Percentiles rank a stretch among this genome's conserved stretches.
Evolutionary conservation across 2,113 vertebrate genomes (phyloP).

Genomic region (Megaceryle maxima): DNA sequence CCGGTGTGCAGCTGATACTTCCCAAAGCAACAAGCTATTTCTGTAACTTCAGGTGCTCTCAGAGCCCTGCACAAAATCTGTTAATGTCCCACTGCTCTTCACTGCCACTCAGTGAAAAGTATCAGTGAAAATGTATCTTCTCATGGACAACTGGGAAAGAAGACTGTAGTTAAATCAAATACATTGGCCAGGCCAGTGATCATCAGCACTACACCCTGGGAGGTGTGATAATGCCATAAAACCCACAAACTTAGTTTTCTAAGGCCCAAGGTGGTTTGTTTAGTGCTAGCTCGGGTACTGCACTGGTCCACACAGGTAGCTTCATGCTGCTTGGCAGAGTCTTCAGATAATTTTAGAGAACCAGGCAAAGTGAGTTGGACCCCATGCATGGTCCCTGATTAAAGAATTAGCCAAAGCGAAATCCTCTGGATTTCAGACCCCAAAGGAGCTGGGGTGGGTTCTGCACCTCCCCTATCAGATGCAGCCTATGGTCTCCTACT

Average conservation of each 20-base stretch:
- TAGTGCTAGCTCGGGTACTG: not conserved
- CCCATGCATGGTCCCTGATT: not conserved
- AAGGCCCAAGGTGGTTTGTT: not conserved
- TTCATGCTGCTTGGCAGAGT: accelerated
- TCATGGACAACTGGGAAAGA: not conserved
- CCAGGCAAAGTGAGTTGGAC: not conserved
- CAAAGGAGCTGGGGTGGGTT: not conserved
- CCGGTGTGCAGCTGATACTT: not conserved
- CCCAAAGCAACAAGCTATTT: not conserved
- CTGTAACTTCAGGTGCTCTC: not conserved
- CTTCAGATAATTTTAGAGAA: not conserved
- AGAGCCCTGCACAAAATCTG: accelerated
- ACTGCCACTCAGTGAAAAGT: not conserved
- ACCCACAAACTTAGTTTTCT: not conserved
- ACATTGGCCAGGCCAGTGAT: accelerated
- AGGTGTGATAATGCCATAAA: not conserved
- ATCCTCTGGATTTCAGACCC: not conserved
- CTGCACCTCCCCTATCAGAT: not conserved
- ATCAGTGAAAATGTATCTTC: not conserved
- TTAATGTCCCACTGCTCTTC: not conserved
- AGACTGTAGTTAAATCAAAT: not conserved
- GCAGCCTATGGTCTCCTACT: no score
- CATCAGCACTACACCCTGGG: not conserved
- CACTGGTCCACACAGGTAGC: not conserved
- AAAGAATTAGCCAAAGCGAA: not conserved